Evolutionary conservation across 2,888 invertebrate genomes (phyloP).

Genomic region (Aspidiotus destructor): DNA sequence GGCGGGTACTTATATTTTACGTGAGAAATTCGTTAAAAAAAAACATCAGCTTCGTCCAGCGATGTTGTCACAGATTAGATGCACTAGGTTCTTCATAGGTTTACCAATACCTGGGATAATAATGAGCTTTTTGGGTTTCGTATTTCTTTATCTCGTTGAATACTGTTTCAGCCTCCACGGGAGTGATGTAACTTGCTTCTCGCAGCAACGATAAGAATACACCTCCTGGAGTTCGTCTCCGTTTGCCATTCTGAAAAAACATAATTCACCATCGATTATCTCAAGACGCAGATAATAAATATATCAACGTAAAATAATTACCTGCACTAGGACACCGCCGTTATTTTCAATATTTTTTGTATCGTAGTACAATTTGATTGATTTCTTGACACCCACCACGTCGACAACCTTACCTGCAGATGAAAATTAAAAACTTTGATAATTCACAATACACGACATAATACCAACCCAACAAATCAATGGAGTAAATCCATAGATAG

Average conservation of each 20-base stretch:
- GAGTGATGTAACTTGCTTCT: conserved; percentile 23
- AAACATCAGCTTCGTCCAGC: too few species aligned
- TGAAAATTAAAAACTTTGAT: too few species aligned
- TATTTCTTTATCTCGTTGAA: conserved; percentile 20
- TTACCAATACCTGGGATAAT: background rate
- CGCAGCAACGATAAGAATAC: conserved; percentile 18
- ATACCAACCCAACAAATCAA: too few species aligned
- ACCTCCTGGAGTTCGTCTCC: conserved; percentile 24
- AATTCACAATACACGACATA: too few species aligned
- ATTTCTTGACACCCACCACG: conserved; percentile 22
- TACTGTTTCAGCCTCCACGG: conserved; percentile 15
- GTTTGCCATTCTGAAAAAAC: conserved; percentile 14
- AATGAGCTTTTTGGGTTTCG: conserved; percentile 11
- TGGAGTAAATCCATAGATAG: too few species aligned
- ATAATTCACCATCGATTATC: background rate
- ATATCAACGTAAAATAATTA: background rate
- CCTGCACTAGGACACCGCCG: conserved; percentile 23
- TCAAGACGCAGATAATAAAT: too few species aligned
- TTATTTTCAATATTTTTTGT: conserved; percentile 12
- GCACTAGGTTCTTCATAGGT: too few species aligned
- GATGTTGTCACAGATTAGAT: too few species aligned
- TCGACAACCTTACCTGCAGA: conserved; percentile 15
- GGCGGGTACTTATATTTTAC: too few species aligned
- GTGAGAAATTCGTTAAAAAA: too few species aligned
- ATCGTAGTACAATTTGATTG: conserved; percentile 23